Evolutionary conservation across 2,797 vertebrate species (phyloP).

Genomic region (Clarias pachynema): DNA sequence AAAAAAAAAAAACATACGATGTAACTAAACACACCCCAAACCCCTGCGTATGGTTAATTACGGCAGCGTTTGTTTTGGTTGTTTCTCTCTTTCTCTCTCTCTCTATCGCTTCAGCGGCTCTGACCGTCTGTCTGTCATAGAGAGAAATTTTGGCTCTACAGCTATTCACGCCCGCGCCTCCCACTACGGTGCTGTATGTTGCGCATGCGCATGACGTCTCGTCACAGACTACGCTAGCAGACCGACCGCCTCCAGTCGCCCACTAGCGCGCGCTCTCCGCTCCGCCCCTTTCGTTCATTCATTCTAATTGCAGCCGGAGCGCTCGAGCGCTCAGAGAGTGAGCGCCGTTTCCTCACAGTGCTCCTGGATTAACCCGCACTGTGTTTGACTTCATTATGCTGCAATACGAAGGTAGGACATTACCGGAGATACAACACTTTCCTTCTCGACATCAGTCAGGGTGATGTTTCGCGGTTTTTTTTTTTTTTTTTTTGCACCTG

Average conservation of each 20-base stretch:
- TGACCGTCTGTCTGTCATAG: constrained; percentile 1
- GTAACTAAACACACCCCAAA: not conserved
- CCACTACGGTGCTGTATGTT: constrained; percentile 68
- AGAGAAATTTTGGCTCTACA: constrained; percentile 11
- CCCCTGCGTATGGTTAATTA: constrained; percentile 10
- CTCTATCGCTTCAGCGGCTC: not conserved
- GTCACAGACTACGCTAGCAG: constrained; percentile 90
- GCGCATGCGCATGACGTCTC: constrained; percentile 65
- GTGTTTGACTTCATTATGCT: constrained; percentile 87
- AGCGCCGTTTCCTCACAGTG: constrained; percentile 52
- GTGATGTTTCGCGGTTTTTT: too few relatives aligned
- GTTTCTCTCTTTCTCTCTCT: not conserved
- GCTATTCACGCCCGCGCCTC: constrained; percentile 68
- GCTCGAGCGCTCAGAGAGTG: constrained; percentile 49
- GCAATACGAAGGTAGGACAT: constrained; percentile 93
- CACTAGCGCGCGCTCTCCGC: constrained; percentile 76
- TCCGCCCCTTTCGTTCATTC: constrained; percentile 72
- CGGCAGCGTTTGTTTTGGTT: constrained; percentile 27
- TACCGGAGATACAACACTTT: not conserved
- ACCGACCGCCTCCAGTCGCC: constrained; percentile 81
- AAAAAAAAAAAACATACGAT: not conserved
- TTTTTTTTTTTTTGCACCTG: not conserved
- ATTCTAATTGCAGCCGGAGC: constrained; percentile 65
- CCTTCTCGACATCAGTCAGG: not conserved
- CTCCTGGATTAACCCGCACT: constrained; percentile 71